These are phyloP conservation scores for Ochropleura leucogaster DNA, from an alignment of 2,888 invertebrate species.

Conservation along the genomic window DNA sequence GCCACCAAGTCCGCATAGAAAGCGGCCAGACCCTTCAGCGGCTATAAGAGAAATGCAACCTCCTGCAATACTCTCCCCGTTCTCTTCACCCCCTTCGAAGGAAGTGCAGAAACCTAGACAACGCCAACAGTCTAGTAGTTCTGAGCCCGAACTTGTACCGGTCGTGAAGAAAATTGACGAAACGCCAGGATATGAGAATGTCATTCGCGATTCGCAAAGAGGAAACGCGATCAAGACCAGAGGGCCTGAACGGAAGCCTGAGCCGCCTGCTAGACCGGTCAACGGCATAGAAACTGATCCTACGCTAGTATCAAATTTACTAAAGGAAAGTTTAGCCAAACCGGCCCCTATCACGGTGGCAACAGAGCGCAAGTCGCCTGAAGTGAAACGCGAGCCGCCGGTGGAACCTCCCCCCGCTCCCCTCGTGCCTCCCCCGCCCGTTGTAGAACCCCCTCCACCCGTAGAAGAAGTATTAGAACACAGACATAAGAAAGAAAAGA, in stretches of 20 bases:
- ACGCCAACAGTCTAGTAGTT: constrained; percentile 86
- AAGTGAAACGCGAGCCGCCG: constrained; percentile 77
- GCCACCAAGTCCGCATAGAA: constrained; percentile 79
- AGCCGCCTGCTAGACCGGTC: constrained; percentile 76
- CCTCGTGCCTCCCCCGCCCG: constrained; percentile 54
- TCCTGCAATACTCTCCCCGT: constrained; percentile 86
- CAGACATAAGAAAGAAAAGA: constrained; percentile 92
- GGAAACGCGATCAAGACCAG: constrained; percentile 77
- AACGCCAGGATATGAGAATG: constrained; percentile 91
- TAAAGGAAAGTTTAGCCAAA: constrained; percentile 92
- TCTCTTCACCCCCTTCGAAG: constrained; percentile 85
- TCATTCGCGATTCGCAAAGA: constrained; percentile 90
- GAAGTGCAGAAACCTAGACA: constrained; percentile 73
- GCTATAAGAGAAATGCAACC: constrained; percentile 86
- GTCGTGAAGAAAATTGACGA: constrained; percentile 92
- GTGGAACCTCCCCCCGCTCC: constrained; percentile 74
- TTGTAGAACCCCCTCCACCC: constrained; percentile 52
- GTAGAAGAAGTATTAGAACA: constrained; percentile 73
- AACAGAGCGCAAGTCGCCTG: constrained; percentile 81
- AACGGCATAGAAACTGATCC: constrained; percentile 94
- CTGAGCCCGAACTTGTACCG: constrained; percentile 91
- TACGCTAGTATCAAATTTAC: constrained; percentile 92
- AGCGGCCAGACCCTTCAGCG: constrained; percentile 80
- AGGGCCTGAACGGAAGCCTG: constrained; percentile 83
- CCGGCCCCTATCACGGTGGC: constrained; percentile 86